These are phyloP conservation scores for Siderastrea radians DNA, from an alignment of 92 coral and sea anemone species.

Conservation along the genomic window DNA sequence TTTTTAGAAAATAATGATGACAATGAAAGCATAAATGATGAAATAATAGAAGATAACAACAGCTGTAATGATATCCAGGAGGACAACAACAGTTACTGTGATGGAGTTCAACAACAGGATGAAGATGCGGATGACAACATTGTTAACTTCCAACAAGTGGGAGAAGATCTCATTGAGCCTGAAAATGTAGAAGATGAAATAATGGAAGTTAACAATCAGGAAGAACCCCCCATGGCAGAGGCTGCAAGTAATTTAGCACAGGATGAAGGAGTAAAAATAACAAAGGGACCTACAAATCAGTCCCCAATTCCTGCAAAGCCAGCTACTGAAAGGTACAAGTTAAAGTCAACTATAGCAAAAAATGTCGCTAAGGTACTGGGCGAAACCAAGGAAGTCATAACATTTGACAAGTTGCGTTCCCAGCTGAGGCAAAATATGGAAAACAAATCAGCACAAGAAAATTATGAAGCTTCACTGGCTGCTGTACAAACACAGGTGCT, in stretches of 20 bases:
- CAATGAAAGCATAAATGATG: too few species aligned
- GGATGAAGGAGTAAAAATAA: too few species aligned
- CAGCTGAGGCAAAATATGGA: background rate
- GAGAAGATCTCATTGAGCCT: constrained; percentile 12
- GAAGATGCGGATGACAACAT: background rate
- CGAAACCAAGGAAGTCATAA: constrained; percentile 15
- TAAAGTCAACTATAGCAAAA: constrained; percentile 27
- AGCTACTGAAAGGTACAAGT: constrained; percentile 17
- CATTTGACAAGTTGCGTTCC: too few species aligned
- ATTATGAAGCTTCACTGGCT: constrained; percentile 40
- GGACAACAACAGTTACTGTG: background rate
- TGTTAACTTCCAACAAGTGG: background rate
- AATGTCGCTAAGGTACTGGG: constrained; percentile 34
- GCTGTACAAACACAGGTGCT: constrained; percentile 58
- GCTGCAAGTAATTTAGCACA: too few species aligned
- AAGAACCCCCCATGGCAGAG: background rate
- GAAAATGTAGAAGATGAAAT: background rate
- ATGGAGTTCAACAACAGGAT: too few species aligned
- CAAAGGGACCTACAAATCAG: too few species aligned
- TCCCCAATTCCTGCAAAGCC: background rate
- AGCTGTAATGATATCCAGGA: too few species aligned
- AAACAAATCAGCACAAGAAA: constrained; percentile 34
- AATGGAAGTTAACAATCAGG: constrained; percentile 8
- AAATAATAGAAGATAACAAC: background rate
- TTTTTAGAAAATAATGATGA: constrained; percentile 8